phyloP scores from a whole-genome alignment of 1,140 invertebrate species.

The Agrilus planipennis region DNA sequence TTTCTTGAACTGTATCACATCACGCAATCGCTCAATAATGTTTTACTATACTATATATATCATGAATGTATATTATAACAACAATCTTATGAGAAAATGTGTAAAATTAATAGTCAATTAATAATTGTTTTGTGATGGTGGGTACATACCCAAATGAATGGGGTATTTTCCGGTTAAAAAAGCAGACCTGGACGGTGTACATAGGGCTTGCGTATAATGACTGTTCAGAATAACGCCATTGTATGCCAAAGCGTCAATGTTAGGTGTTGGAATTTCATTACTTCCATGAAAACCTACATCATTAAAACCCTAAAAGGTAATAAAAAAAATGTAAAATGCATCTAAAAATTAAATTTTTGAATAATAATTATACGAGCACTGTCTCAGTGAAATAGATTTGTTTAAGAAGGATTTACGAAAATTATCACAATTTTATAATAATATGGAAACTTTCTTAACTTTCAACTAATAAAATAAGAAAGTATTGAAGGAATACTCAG shows the following conservation, averaged over 20 bases:
- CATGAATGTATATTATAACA: no score
- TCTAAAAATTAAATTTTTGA: background rate
- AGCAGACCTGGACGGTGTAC: slow-evolving; percentile 64
- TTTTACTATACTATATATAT: no score
- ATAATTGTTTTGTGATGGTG: no score
- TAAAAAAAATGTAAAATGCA: background rate
- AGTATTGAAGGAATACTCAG: no score
- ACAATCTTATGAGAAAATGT: no score
- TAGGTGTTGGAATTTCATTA: slow-evolving; percentile 71
- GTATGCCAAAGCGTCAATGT: slow-evolving; percentile 71
- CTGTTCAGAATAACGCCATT: slow-evolving; percentile 63
- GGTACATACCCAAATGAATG: slow-evolving; percentile 53
- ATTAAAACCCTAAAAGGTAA: slow-evolving; percentile 61
- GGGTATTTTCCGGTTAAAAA: slow-evolving; percentile 76
- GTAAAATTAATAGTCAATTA: no score
- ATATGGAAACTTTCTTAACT: no score
- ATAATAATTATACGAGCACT: no score
- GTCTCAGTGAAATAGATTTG: background rate
- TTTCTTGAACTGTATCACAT: no score
- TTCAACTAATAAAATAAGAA: no score
- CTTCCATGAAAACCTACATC: slow-evolving; percentile 84
- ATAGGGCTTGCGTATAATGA: slow-evolving; percentile 64
- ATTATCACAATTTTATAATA: background rate
- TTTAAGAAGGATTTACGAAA: background rate
- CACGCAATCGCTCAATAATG: no score